Base-by-base conservation (phyloP, 2,113 vertebrate genomes). In the Silurus asotus region DNA sequence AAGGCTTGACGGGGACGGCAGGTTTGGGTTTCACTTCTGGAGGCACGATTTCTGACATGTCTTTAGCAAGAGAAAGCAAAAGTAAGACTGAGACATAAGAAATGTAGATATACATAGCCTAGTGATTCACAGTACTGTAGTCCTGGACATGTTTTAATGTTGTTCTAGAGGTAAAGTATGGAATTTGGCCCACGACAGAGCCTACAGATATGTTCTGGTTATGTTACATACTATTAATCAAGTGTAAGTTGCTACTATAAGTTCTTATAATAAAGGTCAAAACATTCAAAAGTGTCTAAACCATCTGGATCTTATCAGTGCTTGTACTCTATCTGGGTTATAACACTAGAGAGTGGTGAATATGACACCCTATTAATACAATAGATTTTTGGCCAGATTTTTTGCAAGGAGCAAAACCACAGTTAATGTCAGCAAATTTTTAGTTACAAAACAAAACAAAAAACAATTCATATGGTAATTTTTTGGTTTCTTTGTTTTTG, bases 1-100 rank as follows among this genome's bases (percentile, higher is more conserved):
- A 84, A 6, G 98, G 97, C 91, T 99, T 99, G 93, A 97, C 97
- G 0, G 97, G 97, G 82, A 99, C 97, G 0, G 84, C 96, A 20
- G 98, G 97, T 88, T 98, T 99, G 86, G 96, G 97, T 94, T 95
- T 95, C 0, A 97, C 93, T 92, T 99, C 98, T 65, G 97, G 97
- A 89, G 95, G 94, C 88, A 97, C 96, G 88, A 97, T 88, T 93
- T 99, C 98, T 89, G 97, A 98, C 98, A 99, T 99, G 91, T 96
- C 97, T 98, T 87, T 48, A 86, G 20, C 2, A 45, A 78, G 45
- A 76, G 25, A 7, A 65, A 56, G 49, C 67, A 17, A 28, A 62
- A 70, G 58, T 25, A 8, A 15, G 23, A 20, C 25, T 64, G 53
- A 56, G 53, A 28, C 37, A 23, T 59, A 64, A 83, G 20, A 37